Percentiles rank a stretch among this genome's conserved stretches.
Evolutionary conservation across 1,140 invertebrate genomes (phyloP).

Genomic region (Nylanderia fulva): DNA sequence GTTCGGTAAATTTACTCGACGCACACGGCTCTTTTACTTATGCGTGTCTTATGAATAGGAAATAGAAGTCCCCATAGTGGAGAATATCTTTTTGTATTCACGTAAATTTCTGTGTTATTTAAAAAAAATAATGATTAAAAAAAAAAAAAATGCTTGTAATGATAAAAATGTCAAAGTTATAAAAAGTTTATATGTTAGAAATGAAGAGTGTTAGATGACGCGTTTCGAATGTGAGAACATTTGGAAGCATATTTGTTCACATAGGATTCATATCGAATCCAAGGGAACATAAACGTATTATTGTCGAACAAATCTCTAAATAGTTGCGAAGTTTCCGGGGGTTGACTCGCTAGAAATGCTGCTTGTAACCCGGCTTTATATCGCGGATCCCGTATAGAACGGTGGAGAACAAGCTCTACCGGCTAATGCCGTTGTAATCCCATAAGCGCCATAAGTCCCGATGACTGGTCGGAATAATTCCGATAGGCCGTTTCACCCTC

Average conservation of each 20-base stretch:
- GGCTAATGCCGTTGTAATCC: constrained; percentile 82
- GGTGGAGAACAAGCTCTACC: constrained; percentile 79
- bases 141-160: neutral
- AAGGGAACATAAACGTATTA: constrained; percentile 16
- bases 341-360: constrained; percentile 41
- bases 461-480: constrained; percentile 82
- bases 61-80: neutral
- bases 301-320: constrained; percentile 42
- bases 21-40: neutral
- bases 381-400: constrained; percentile 70
- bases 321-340: constrained; percentile 47
- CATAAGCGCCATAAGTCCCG: constrained; percentile 83
- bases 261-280: neutral
- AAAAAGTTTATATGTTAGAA: neutral
- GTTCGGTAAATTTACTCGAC: constrained; percentile 53
- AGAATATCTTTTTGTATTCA: neutral
- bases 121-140: neutral
- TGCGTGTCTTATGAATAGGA: neutral
- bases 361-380: constrained; percentile 64
- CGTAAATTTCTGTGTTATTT: neutral
- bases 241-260: neutral
- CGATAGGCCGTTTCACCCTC: constrained; percentile 77
- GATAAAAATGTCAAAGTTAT: neutral
- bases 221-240: neutral
- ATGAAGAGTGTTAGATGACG: neutral